Percentiles rank a stretch among this genome's conserved stretches.
Evolutionary conservation across 2,888 invertebrate species (phyloP).

Genomic region (Archips xylosteana): DNA sequence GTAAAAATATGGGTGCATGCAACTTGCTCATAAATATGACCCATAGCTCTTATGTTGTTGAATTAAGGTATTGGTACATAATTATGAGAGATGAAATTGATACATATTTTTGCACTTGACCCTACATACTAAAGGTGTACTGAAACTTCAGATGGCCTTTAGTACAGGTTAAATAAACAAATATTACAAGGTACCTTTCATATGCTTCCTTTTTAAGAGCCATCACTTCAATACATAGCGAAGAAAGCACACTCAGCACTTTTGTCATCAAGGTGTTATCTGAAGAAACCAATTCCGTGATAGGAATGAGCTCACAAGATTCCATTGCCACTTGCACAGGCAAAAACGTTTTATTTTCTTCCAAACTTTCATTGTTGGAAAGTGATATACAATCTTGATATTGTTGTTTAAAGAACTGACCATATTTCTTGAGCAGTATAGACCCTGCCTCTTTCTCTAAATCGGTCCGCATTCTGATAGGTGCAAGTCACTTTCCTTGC

Average conservation of each 20-base stretch:
- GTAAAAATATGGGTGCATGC: no score
- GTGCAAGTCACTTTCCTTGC: not conserved
- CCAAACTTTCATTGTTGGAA: conserved; percentile 56
- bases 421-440: conserved; percentile 71
- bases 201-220: conserved; percentile 88
- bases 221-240: conserved; percentile 91
- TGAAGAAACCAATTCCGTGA: conserved; percentile 91
- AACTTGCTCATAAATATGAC: no score
- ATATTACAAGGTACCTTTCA: conserved; percentile 67
- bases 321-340: conserved; percentile 69
- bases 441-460: conserved; percentile 76
- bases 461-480: conserved; percentile 62
- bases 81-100: no score
- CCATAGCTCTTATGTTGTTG: no score
- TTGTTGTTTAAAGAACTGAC: conserved; percentile 78
- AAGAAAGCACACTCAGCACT: conserved; percentile 91
- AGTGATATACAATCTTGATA: conserved; percentile 65
- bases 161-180: no score
- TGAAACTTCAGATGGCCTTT: no score
- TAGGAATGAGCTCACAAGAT: conserved; percentile 87
- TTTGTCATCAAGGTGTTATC: conserved; percentile 93
- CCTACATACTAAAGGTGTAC: no score
- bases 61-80: no score
- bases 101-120: no score
- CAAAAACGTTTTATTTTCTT: conserved; percentile 70